phyloP scores from a whole-genome alignment of 2,888 invertebrate genomes.

The Spilosoma lubricipeda region DNA sequence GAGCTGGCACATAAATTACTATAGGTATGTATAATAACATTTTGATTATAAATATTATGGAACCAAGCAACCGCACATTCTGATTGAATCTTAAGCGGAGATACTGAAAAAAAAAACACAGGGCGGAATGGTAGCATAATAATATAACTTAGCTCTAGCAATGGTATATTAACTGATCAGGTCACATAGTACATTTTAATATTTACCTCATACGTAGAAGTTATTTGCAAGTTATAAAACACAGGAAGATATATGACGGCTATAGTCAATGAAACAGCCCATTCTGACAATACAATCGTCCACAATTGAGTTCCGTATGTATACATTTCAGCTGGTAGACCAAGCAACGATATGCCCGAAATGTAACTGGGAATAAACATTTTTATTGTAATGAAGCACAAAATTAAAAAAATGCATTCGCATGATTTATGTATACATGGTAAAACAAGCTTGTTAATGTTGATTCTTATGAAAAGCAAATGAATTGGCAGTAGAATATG shows the following conservation, averaged over 20 bases:
- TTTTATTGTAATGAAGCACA: neutral
- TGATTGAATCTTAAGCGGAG: constrained; percentile 89
- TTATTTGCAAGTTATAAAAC: constrained; percentile 90
- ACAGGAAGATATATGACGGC: constrained; percentile 89
- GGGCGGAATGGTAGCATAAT: neutral
- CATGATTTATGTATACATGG: constrained; percentile 8
- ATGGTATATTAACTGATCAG: neutral
- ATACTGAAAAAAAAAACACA: constrained; percentile 84
- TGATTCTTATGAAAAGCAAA: neutral
- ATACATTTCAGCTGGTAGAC: constrained; percentile 92
- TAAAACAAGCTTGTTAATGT: neutral
- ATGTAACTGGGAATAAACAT: constrained; percentile 86
- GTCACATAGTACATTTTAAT: neutral
- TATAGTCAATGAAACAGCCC: constrained; percentile 89
- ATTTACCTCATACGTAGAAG: constrained; percentile 90
- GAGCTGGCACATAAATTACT: constrained; percentile 94
- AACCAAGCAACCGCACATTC: constrained; percentile 89
- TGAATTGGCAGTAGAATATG: constrained; percentile 3
- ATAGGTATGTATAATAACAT: constrained; percentile 93
- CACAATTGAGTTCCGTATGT: constrained; percentile 91
- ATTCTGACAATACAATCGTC: constrained; percentile 88
- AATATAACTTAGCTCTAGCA: neutral
- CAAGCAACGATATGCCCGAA: constrained; percentile 90
- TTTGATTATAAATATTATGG: constrained; percentile 89
- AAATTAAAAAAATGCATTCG: constrained; percentile 22